Percentiles rank a stretch among this genome's conserved stretches.
These are phyloP conservation scores for Lobophora halterata DNA, from an alignment of 2,888 invertebrate genomes.

Conservation along the genomic window DNA sequence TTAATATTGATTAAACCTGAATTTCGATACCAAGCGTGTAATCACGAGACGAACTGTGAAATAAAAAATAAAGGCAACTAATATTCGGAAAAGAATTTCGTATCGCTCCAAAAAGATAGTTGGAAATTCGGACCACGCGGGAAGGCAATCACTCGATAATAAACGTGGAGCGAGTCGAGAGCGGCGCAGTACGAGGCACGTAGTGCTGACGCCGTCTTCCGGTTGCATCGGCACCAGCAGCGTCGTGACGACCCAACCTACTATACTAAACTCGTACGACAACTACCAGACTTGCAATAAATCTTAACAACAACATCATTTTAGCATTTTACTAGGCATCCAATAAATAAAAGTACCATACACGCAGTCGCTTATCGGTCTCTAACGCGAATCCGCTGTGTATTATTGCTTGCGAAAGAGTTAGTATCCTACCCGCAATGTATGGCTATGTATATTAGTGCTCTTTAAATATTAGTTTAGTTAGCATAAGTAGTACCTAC, in stretches of 20 bases:
- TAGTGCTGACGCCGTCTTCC: constrained; percentile 62
- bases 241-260: constrained; percentile 40
- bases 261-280: constrained; percentile 40
- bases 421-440: no score
- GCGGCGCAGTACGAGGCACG: constrained; percentile 58
- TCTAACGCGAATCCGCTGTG: no score
- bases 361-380: no score
- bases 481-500: no score
- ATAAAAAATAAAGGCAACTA: constrained; percentile 61
- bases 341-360: no score
- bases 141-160: constrained; percentile 76
- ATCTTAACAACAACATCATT: constrained; percentile 37
- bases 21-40: constrained; percentile 29
- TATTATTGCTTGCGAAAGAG: no score
- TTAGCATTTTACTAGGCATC: constrained; percentile 25
- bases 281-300: constrained; percentile 37
- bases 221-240: constrained; percentile 49
- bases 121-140: constrained; percentile 74
- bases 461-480: no score
- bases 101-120: constrained; percentile 61
- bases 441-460: no score
- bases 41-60: constrained; percentile 46
- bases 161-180: constrained; percentile 68
- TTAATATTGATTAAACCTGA: constrained; percentile 21
- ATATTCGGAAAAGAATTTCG: constrained; percentile 54